Evolutionary conservation across 2,888 invertebrate genomes (phyloP), one percentile per base, ranked within the genome.

Genomic region (Stenodema calcarata): DNA sequence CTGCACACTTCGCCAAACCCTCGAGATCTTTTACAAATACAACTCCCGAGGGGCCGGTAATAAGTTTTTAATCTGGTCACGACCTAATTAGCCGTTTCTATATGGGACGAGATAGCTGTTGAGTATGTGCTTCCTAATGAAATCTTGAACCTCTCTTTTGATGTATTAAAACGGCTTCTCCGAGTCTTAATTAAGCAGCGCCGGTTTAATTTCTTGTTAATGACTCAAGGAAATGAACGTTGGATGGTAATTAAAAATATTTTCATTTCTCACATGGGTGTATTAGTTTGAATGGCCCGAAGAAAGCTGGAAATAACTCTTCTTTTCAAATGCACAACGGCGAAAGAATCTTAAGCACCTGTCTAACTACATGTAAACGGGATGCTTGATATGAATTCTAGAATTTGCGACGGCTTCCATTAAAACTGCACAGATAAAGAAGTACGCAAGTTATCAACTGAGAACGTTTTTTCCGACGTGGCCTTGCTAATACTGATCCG

Each of bases 41-140:
- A 78, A 78, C 78, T 44, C 23, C 35, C 44, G 35, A 30, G 73
- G 30, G 28, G 73, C 47, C 50, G 78, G 86, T 76, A 73, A 80
- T 81, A 86, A 86, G 86, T 86, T 86, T 86, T 86, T 80, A 86
- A 86, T 86, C 86, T 80, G 86, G 86, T 86, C 86, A 86, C 86
- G 86, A 86, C 76, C 86, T 86, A 81, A 86, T 81, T 86, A 81
- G 69, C 54, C 54, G 23, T 79, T 50, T 86, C 78, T 79, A 50
- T 86, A 42, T 27, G 30, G 47, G 62, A 50, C 69, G 79, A 86
- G 84, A 75, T 84, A 84, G 84, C 75, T 30, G 84, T 47, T 73
- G 84, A 84, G 84, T 84, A 75, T 83, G 84, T 84, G 27, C 76
- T 28, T 76, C 76, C 84, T 84, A 84, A 84, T 84, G 84, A 84